Percentiles rank a stretch among this genome's conserved stretches.
Conservation (phyloP, 2,888 invertebrate genomes). For the Craniophora ligustri region DNA sequence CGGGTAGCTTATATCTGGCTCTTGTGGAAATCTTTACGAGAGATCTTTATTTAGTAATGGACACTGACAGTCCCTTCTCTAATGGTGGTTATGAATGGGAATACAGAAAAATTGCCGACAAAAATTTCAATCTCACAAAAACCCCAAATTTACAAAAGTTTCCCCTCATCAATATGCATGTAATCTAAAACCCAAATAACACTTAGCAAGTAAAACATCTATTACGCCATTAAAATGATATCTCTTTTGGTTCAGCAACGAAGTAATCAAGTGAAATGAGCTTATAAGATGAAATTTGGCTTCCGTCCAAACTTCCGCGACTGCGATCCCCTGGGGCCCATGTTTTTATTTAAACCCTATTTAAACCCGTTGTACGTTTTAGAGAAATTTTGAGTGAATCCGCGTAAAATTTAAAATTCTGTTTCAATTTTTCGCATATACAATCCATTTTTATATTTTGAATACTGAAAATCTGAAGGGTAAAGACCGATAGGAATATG, state of each 20-base stretch:
- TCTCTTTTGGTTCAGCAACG: conserved; percentile 69
- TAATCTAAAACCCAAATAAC: conserved; percentile 28
- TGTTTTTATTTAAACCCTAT: conserved; percentile 60
- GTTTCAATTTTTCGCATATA: conserved; percentile 10
- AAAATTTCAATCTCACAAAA: no score
- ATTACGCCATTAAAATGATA: conserved; percentile 69
- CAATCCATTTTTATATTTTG: background rate
- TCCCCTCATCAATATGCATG: conserved; percentile 24
- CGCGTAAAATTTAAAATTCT: conserved; percentile 37
- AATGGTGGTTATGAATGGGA: no score
- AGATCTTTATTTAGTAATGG: no score
- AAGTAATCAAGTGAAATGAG: conserved; percentile 70
- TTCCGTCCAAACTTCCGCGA: conserved; percentile 56
- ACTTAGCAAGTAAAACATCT: conserved; percentile 58
- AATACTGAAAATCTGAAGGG: background rate
- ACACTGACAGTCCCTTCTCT: no score
- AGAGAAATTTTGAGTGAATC: conserved; percentile 38
- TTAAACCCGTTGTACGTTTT: conserved; percentile 46
- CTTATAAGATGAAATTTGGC: conserved; percentile 66
- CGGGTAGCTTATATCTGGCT: no score
- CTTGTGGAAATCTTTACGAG: no score
- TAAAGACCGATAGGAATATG: conserved; percentile 1
- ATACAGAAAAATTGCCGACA: no score
- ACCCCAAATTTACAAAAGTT: background rate
- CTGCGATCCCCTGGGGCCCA: conserved; percentile 36